Evolutionary conservation across 2,797 vertebrate genomes (phyloP).

Genomic region (Argentina silus): DNA sequence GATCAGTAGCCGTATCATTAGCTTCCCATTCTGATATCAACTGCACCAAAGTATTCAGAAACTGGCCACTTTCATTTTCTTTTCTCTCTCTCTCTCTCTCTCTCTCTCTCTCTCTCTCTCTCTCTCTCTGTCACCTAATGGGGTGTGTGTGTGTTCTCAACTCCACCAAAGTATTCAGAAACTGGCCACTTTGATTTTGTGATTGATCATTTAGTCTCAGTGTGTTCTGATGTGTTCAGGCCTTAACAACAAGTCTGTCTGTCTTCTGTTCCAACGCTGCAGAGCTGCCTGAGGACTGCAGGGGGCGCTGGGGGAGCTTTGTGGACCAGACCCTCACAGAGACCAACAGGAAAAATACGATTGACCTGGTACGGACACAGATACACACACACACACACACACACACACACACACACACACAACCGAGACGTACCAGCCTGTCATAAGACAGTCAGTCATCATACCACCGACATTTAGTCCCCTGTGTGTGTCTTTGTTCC

Average conservation of each 20-base stretch:
- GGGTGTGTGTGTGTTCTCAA: neutral
- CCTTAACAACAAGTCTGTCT: neutral
- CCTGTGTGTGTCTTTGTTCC: slow-evolving; percentile 21
- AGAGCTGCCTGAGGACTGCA: slow-evolving; percentile 93
- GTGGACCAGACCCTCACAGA: slow-evolving; percentile 92
- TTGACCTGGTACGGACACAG: slow-evolving; percentile 86
- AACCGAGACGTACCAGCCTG: neutral
- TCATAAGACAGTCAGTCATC: neutral
- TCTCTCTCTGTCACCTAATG: slow-evolving; percentile 15
- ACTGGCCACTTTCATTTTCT: no score
- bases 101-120: no score
- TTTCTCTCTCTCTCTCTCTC: no score
- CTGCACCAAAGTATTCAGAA: no score
- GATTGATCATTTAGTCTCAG: no score
- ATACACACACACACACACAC: neutral
- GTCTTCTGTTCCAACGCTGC: slow-evolving; percentile 27
- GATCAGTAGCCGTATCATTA: no score
- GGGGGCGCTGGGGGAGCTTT: slow-evolving; percentile 95
- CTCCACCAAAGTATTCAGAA: no score
- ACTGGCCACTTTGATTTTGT: no score
- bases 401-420: neutral
- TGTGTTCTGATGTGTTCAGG: no score
- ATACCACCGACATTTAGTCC: neutral
- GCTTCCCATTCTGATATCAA: no score
- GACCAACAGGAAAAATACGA: slow-evolving; percentile 93